phyloP scores from a whole-genome alignment of 1,140 invertebrate species.

The Periplaneta americana region DNA sequence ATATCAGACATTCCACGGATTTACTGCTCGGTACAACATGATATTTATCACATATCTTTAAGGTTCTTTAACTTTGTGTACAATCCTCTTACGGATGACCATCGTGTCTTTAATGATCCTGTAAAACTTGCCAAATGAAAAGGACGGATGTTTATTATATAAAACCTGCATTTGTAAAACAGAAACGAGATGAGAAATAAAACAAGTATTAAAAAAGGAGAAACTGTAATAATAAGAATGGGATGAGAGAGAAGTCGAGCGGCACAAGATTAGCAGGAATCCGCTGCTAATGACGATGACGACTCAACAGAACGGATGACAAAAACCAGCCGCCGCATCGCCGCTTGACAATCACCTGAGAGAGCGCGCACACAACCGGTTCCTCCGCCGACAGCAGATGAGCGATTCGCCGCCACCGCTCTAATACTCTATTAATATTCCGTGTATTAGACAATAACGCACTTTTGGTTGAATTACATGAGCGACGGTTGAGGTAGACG shows the following conservation, averaged over 20 bases:
- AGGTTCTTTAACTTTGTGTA: not conserved
- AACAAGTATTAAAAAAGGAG: not conserved
- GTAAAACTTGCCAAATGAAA: not conserved
- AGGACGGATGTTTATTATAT: not conserved
- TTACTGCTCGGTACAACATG: too few relatives aligned
- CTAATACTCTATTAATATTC: too few relatives aligned
- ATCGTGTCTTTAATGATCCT: not conserved
- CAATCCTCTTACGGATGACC: not conserved
- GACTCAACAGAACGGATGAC: too few relatives aligned
- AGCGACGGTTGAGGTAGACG: too few relatives aligned
- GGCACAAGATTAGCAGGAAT: not conserved
- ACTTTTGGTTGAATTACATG: too few relatives aligned
- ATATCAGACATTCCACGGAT: too few relatives aligned
- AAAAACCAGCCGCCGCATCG: too few relatives aligned
- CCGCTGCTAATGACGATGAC: not conserved
- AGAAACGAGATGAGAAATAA: not conserved
- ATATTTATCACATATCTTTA: not conserved
- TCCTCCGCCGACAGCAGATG: too few relatives aligned
- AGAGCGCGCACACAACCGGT: too few relatives aligned
- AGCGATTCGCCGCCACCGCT: too few relatives aligned
- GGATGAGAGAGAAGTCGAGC: not conserved
- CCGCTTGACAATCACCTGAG: too few relatives aligned
- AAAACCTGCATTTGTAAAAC: not conserved
- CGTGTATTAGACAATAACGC: too few relatives aligned
- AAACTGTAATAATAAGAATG: not conserved